A percentile compares a stretch with the other conserved stretches of the same genome.
Conservation (phyloP, 2,888 invertebrate genomes). For the Amblyjoppa proteus region DNA sequence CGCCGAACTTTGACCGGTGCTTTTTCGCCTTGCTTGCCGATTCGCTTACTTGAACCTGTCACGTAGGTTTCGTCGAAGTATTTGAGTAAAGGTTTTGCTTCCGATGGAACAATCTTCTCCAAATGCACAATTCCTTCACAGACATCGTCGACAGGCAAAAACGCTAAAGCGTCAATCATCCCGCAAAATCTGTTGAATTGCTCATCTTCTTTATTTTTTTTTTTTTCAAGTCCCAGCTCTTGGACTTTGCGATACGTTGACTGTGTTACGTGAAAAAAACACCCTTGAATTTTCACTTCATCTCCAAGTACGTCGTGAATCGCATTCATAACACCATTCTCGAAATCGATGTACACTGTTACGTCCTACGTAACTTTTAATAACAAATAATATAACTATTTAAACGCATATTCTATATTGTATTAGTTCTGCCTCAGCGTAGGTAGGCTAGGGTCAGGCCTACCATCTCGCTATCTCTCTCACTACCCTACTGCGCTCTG, state of each 20-base stretch:
- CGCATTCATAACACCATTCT: slow-evolving; percentile 18
- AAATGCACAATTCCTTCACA: slow-evolving; percentile 15
- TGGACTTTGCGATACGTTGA: slow-evolving; percentile 29
- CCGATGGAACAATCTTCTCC: not conserved
- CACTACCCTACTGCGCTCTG: too few species aligned
- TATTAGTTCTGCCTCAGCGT: too few species aligned
- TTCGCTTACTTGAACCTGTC: not conserved
- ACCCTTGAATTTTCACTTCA: slow-evolving; percentile 9
- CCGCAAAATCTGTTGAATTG: slow-evolving; percentile 36
- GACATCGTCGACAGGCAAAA: slow-evolving; percentile 19
- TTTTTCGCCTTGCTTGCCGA: slow-evolving; percentile 5
- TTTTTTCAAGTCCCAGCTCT: slow-evolving; percentile 10
- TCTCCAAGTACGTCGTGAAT: slow-evolving; percentile 22
- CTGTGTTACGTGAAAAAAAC: slow-evolving; percentile 39
- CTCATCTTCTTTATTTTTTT: slow-evolving; percentile 14
- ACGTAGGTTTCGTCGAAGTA: slow-evolving; percentile 40
- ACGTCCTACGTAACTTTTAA: too few species aligned
- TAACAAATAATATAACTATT: too few species aligned
- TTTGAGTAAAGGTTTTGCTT: not conserved
- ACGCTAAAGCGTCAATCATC: slow-evolving; percentile 35
- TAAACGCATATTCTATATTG: too few species aligned
- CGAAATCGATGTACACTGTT: slow-evolving; percentile 43
- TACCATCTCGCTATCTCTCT: too few species aligned
- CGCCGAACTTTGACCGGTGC: slow-evolving; percentile 27
- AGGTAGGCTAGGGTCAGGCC: too few species aligned